These are phyloP conservation scores for Metopolophium dirhodum DNA, from an alignment of 1,140 invertebrate species.

Conservation along the genomic window DNA sequence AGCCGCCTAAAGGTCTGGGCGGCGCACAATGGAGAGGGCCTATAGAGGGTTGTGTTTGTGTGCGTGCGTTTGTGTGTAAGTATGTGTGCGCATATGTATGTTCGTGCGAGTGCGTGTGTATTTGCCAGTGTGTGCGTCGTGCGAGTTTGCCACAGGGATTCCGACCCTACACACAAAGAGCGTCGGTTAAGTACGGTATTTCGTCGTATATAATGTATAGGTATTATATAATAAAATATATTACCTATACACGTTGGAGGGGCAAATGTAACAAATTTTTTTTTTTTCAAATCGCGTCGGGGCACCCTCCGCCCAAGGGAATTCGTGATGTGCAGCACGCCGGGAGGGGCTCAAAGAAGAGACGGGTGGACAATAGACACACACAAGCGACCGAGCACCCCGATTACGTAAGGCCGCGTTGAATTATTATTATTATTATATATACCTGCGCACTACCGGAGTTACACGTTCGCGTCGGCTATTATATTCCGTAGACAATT, in stretches of 20 bases:
- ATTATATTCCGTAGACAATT: constrained; percentile 14
- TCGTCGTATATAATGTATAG: neutral
- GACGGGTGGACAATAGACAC: constrained; percentile 47
- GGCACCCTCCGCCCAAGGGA: neutral
- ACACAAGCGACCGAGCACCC: constrained; percentile 33
- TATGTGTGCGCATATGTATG: neutral
- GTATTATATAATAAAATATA: constrained; percentile 6
- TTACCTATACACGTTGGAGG: neutral
- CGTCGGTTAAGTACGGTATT: constrained; percentile 44
- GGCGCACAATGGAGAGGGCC: constrained; percentile 39
- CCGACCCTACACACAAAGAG: constrained; percentile 19
- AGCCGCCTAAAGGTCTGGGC: constrained; percentile 56
- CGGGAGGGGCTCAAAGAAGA: constrained; percentile 20
- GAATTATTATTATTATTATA: neutral
- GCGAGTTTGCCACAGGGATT: constrained; percentile 50
- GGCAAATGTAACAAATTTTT: constrained; percentile 27
- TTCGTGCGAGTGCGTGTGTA: neutral
- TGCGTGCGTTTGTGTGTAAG: neutral
- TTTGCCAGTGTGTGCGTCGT: neutral
- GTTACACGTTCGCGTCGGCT: constrained; percentile 42
- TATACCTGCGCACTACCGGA: constrained; percentile 51
- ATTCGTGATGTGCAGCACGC: neutral
- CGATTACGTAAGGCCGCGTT: constrained; percentile 47
- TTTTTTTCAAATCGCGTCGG: neutral
- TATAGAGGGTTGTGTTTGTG: neutral